These are phyloP conservation scores for Quiscalus mexicanus DNA, from an alignment of 2,113 vertebrate genomes.

Conservation along the genomic window DNA sequence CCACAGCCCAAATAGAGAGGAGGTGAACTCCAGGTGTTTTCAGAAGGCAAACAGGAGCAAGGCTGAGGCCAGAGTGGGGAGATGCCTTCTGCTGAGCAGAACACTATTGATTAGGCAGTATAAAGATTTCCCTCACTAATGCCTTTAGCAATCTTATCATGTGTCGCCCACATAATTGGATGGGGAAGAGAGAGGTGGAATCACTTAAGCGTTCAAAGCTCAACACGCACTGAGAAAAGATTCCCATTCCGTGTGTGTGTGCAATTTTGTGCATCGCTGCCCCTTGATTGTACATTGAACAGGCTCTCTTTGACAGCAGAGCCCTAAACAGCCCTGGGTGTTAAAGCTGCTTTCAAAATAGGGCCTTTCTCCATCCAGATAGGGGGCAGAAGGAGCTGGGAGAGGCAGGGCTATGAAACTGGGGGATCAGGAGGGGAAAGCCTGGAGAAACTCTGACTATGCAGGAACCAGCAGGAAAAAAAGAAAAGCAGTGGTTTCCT, in stretches of 20 bases:
- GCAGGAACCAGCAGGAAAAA: not conserved
- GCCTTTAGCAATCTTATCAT: slow-evolving; percentile 39
- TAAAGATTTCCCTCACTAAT: slow-evolving; percentile 46
- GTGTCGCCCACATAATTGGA: slow-evolving; percentile 12
- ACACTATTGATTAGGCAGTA: slow-evolving; percentile 16
- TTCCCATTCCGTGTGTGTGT: slow-evolving; percentile 27
- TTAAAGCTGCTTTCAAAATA: slow-evolving; percentile 31
- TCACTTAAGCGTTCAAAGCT: slow-evolving; percentile 58
- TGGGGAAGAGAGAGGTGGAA: slow-evolving; percentile 43
- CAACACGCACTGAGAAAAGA: slow-evolving; percentile 5
- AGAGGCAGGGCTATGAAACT: not conserved
- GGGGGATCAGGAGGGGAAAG: not conserved
- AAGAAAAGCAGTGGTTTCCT: not conserved
- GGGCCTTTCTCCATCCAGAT: not conserved
- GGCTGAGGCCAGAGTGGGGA: not conserved
- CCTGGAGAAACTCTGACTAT: not conserved
- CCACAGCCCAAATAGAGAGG: not conserved
- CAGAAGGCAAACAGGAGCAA: not conserved
- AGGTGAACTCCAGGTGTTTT: not conserved
- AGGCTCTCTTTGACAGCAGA: slow-evolving; percentile 35
- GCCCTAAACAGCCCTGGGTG: slow-evolving; percentile 27
- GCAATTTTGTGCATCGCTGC: slow-evolving; percentile 66
- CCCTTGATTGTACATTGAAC: slow-evolving; percentile 50
- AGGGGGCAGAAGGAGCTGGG: not conserved
- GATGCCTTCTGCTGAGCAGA: slow-evolving; percentile 4